These are phyloP conservation scores for Lophochroa leadbeateri DNA, from an alignment of 2,113 vertebrate genomes.

Conservation along the genomic window DNA sequence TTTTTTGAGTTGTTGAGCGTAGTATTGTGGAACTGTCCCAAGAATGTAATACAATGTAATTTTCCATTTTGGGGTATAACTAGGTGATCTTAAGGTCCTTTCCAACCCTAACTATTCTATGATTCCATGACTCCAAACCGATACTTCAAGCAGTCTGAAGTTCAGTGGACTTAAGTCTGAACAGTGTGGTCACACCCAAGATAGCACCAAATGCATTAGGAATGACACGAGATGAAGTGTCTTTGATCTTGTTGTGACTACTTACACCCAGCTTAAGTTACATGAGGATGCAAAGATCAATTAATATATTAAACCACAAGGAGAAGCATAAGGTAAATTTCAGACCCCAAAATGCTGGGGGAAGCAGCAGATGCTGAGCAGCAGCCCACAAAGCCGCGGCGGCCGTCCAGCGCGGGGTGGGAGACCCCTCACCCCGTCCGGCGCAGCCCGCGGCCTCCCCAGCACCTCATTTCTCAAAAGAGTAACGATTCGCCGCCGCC, in stretches of 20 bases:
- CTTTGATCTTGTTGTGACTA: fast-evolving
- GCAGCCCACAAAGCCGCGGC: neutral
- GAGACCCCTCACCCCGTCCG: neutral
- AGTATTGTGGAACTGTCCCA: no score
- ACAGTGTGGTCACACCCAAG: fast-evolving
- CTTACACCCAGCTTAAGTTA: fast-evolving
- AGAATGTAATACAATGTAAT: no score
- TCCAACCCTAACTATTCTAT: no score
- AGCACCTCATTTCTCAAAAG: neutral
- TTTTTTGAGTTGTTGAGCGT: no score
- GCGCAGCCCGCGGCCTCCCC: neutral
- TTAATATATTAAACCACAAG: fast-evolving
- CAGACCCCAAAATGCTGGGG: neutral
- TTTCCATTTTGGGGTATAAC: no score
- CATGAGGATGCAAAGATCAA: fast-evolving
- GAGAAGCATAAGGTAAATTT: neutral
- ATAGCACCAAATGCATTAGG: fast-evolving
- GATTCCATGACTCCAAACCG: no score
- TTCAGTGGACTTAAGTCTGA: fast-evolving
- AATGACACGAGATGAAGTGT: fast-evolving
- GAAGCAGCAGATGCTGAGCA: neutral
- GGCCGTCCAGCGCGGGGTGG: neutral
- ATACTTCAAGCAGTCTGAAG: neutral
- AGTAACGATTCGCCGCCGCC: neutral
- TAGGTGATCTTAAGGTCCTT: no score